These are phyloP conservation scores for Macrophya alboannulata DNA, from an alignment of 2,888 invertebrate species.

Conservation along the genomic window DNA sequence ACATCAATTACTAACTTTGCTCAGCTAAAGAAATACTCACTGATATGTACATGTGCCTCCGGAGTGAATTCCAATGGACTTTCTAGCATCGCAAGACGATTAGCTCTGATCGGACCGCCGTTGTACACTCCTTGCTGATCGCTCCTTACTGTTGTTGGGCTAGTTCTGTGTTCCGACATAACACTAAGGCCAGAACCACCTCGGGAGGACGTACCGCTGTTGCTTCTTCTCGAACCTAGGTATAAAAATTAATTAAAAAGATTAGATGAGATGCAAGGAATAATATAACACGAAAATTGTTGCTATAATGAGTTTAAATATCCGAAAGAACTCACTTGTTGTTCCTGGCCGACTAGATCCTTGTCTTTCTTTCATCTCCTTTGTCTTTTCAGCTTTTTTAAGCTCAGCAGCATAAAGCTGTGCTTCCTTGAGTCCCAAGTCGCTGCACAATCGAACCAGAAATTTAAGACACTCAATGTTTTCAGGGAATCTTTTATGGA, in stretches of 20 bases:
- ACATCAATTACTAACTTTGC: neutral
- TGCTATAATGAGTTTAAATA: neutral
- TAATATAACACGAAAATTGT: neutral
- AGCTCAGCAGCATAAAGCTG: slow-evolving; percentile 92
- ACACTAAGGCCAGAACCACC: slow-evolving; percentile 82
- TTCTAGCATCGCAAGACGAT: slow-evolving; percentile 65
- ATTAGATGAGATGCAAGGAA: neutral
- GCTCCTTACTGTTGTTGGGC: slow-evolving; percentile 70
- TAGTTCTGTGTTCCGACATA: slow-evolving; percentile 79
- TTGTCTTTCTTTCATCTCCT: slow-evolving; percentile 83
- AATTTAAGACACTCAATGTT: slow-evolving; percentile 96
- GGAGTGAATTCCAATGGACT: slow-evolving; percentile 68
- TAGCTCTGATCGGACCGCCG: slow-evolving; percentile 64
- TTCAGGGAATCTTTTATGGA: slow-evolving; percentile 95
- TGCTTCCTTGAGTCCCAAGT: slow-evolving; percentile 95
- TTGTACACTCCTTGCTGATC: slow-evolving; percentile 70
- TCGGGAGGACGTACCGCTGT: slow-evolving; percentile 83
- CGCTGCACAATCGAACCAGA: slow-evolving; percentile 93
- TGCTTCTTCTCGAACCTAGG: slow-evolving; percentile 81
- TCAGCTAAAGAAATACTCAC: slow-evolving; percentile 59
- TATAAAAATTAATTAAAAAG: slow-evolving; percentile 56
- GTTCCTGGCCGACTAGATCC: slow-evolving; percentile 83
- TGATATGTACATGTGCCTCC: slow-evolving; percentile 65
- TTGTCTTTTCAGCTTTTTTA: slow-evolving; percentile 86
- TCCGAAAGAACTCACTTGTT: slow-evolving; percentile 55